phyloP scores from a whole-genome alignment of 2,888 invertebrate genomes.

The Urechis unicinctus region DNA sequence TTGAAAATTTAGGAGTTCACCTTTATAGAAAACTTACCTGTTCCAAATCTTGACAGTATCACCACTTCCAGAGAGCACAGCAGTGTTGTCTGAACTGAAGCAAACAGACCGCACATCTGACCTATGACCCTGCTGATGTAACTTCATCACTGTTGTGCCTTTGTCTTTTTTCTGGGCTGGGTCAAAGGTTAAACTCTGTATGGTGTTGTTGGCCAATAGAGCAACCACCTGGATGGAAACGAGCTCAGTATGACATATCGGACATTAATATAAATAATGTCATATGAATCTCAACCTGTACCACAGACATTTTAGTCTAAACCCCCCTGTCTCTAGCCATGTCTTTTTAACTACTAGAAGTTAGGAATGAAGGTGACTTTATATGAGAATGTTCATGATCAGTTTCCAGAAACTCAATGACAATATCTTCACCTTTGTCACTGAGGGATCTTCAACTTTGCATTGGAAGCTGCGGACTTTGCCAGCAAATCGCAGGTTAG shows the following conservation, averaged over 20 bases:
- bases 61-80: slow-evolving; percentile 77
- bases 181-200: slow-evolving; percentile 62
- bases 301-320: too few relatives aligned
- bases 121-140: slow-evolving; percentile 50
- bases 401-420: not conserved
- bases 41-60: slow-evolving; percentile 93
- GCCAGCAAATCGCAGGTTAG: slow-evolving; percentile 56
- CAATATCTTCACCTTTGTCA: slow-evolving; percentile 1
- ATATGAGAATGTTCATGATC: too few relatives aligned
- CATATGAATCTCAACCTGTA: too few relatives aligned
- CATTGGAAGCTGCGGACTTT: slow-evolving; percentile 32
- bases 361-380: too few relatives aligned
- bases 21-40: slow-evolving; percentile 54
- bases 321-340: too few relatives aligned
- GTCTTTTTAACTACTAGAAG: too few relatives aligned
- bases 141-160: slow-evolving; percentile 10
- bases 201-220: slow-evolving; percentile 64
- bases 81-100: slow-evolving; percentile 85
- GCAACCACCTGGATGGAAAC: slow-evolving; percentile 9
- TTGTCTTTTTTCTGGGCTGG: slow-evolving; percentile 23
- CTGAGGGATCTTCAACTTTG: slow-evolving; percentile 1
- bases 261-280: too few relatives aligned
- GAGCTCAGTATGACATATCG: not conserved
- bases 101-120: slow-evolving; percentile 79
- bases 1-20: not conserved